Conservation (phyloP, 2,113 vertebrate genomes). For the Chlamydotis undulata region DNA sequence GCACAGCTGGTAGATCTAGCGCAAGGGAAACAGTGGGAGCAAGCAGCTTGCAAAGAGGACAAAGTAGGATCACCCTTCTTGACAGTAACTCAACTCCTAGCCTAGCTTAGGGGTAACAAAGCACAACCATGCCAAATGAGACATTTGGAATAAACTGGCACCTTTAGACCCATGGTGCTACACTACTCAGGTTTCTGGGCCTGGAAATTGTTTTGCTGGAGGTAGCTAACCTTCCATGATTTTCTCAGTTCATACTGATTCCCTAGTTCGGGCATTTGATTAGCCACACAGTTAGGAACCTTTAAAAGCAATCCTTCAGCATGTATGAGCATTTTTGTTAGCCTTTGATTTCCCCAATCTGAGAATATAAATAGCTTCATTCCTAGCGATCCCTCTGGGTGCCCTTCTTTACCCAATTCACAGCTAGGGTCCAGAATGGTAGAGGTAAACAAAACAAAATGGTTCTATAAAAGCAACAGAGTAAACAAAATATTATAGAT, state of each 20-base stretch:
- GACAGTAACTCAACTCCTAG: neutral
- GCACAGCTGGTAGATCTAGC: neutral
- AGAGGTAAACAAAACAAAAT: neutral
- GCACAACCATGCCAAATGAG: neutral
- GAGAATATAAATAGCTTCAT: slow-evolving; percentile 18
- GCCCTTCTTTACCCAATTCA: neutral
- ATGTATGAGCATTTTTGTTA: neutral
- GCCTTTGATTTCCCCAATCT: neutral
- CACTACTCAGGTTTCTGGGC: neutral
- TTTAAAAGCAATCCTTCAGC: neutral
- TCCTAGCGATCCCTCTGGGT: neutral
- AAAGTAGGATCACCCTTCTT: neutral
- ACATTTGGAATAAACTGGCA: neutral
- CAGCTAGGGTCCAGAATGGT: neutral
- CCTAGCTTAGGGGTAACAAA: neutral
- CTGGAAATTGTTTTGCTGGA: neutral
- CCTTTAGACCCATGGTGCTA: neutral
- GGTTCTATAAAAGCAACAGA: neutral
- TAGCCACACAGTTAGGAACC: neutral
- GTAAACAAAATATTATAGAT: neutral
- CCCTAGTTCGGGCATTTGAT: neutral
- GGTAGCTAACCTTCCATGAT: neutral
- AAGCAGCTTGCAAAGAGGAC: neutral
- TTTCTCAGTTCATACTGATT: neutral
- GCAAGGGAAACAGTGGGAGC: neutral